Evolutionary conservation across 2,888 invertebrate genomes (phyloP).

Genomic region (Euplexia lucipara): DNA sequence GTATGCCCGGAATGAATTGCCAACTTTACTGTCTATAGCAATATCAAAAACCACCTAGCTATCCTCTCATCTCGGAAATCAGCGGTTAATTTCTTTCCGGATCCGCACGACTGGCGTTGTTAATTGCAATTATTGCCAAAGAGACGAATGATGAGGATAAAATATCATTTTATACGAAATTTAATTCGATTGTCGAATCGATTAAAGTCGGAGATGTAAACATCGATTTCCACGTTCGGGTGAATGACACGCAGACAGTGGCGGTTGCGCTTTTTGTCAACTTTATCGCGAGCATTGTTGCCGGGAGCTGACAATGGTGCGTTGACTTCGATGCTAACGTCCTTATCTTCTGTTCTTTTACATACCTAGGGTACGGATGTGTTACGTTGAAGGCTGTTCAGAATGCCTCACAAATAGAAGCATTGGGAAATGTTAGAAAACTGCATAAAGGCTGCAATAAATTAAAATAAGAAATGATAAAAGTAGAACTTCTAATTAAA

Average conservation of each 20-base stretch:
- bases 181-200: constrained; percentile 69
- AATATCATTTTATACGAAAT: constrained; percentile 63
- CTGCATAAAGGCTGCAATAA: background rate
- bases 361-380: background rate
- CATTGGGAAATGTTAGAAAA: background rate
- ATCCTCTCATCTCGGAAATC: constrained; percentile 24
- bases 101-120: constrained; percentile 57
- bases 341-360: constrained; percentile 48
- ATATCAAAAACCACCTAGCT: constrained; percentile 22
- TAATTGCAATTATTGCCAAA: constrained; percentile 65
- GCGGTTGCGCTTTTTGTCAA: constrained; percentile 70
- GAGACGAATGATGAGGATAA: constrained; percentile 62
- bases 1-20: constrained; percentile 13
- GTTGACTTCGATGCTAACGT: constrained; percentile 66
- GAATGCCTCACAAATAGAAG: background rate
- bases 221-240: constrained; percentile 77
- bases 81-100: constrained; percentile 48
- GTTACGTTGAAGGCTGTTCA: background rate
- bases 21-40: constrained; percentile 10
- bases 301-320: constrained; percentile 69
- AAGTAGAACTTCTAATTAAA: background rate
- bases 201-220: constrained; percentile 72
- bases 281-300: constrained; percentile 74
- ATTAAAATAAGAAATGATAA: background rate
- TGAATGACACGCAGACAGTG: constrained; percentile 76